These are phyloP conservation scores for Iselma pallidipennis DNA, from an alignment of 2,888 invertebrate genomes.

Conservation along the genomic window DNA sequence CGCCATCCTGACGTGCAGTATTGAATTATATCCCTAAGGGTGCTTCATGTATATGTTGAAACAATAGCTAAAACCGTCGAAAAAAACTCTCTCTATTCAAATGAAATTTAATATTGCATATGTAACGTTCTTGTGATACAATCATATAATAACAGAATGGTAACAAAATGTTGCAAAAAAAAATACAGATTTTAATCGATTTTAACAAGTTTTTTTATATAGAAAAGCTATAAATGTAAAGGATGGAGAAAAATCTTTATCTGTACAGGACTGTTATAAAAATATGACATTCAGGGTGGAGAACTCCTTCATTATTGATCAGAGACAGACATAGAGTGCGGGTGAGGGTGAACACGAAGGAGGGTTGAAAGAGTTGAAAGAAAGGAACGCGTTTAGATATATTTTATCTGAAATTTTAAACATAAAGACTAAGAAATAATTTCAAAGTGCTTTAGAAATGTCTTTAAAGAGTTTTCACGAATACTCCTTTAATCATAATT, in stretches of 20 bases:
- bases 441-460: conserved; percentile 17
- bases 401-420: conserved; percentile 25
- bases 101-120: conserved; percentile 25
- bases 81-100: conserved; percentile 11
- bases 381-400: conserved; percentile 19
- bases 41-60: conserved; percentile 19
- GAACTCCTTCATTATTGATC: conserved; percentile 25
- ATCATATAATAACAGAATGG: background rate
- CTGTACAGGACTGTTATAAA: conserved; percentile 7
- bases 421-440: conserved; percentile 23
- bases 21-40: conserved; percentile 27
- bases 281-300: conserved; percentile 18
- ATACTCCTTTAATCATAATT: conserved; percentile 15
- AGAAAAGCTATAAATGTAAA: background rate
- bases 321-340: conserved; percentile 10
- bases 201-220: background rate
- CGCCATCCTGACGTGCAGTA: conserved; percentile 7
- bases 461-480: conserved; percentile 21
- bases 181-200: background rate
- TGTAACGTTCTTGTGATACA: conserved; percentile 2
- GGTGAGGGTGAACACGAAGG: conserved; percentile 14
- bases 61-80: conserved; percentile 11
- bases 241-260: background rate
- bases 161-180: background rate
- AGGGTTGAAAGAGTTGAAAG: conserved; percentile 28